Percentiles rank a stretch among this genome's conserved stretches.
Evolutionary conservation across 2,888 invertebrate genomes (phyloP).

Genomic region (Drosophila tripunctata): DNA sequence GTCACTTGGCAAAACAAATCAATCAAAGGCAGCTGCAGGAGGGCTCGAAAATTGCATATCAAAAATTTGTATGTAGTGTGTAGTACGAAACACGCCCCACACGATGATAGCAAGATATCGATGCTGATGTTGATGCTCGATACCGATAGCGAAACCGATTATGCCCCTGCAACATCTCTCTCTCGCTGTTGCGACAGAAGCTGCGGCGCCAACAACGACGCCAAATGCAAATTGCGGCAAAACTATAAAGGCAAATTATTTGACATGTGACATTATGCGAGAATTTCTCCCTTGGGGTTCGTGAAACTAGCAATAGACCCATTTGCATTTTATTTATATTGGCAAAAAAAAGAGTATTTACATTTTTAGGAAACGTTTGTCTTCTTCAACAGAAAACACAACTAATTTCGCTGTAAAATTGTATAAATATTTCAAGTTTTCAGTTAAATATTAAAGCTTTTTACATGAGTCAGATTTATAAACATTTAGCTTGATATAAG

Average conservation of each 20-base stretch:
- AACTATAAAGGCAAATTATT: constrained; percentile 69
- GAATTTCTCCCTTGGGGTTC: constrained; percentile 34
- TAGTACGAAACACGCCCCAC: constrained; percentile 39
- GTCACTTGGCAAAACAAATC: constrained; percentile 75
- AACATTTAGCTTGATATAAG: no score
- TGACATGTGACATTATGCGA: constrained; percentile 69
- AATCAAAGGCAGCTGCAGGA: constrained; percentile 64
- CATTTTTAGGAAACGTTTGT: not conserved
- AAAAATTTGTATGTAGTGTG: no score
- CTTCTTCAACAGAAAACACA: no score
- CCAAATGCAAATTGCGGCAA: constrained; percentile 71
- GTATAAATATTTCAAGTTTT: no score
- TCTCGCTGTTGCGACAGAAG: constrained; percentile 54
- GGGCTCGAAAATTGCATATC: constrained; percentile 44
- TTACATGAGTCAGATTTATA: no score
- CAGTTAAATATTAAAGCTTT: no score
- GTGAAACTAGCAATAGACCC: constrained; percentile 5
- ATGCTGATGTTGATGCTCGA: no score
- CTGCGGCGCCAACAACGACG: constrained; percentile 59
- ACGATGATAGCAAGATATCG: constrained; percentile 27
- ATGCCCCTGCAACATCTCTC: not conserved
- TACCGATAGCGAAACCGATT: not conserved
- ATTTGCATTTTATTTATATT: constrained; percentile 43
- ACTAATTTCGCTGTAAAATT: no score
- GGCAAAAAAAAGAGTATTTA: not conserved